These are phyloP conservation scores for Anagrus nilaparvatae DNA, from an alignment of 1,140 invertebrate genomes.

Conservation along the genomic window DNA sequence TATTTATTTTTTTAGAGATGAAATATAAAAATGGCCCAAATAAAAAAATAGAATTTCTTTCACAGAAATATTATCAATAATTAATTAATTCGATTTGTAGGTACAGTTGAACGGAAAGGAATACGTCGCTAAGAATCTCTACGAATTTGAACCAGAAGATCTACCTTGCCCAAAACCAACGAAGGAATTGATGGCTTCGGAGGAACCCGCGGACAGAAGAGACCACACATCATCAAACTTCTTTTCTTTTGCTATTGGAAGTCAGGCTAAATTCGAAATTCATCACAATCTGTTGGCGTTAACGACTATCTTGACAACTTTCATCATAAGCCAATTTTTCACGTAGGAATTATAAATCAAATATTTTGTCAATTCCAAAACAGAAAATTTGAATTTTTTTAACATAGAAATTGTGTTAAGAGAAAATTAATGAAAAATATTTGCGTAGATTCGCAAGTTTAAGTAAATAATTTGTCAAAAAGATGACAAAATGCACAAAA, in stretches of 20 bases:
- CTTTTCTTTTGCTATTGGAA: constrained; percentile 21
- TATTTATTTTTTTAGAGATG: not conserved
- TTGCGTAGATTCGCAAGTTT: too few species aligned
- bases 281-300: too few species aligned
- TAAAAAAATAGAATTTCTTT: not conserved
- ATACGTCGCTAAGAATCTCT: constrained; percentile 38
- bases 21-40: not conserved
- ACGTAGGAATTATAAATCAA: too few species aligned
- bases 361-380: too few species aligned
- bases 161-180: constrained; percentile 52
- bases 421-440: too few species aligned
- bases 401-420: too few species aligned
- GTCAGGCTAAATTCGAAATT: constrained; percentile 13
- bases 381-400: too few species aligned
- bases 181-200: constrained; percentile 37
- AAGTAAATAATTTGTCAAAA: too few species aligned
- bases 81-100: constrained; percentile 20
- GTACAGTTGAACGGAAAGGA: constrained; percentile 27
- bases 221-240: constrained; percentile 27
- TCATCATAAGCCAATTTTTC: too few species aligned
- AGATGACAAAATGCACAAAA: too few species aligned
- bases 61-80: constrained; percentile 6
- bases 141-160: constrained; percentile 52
- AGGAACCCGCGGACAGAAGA: constrained; percentile 34
- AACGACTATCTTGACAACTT: too few species aligned